Evolutionary conservation across 2,888 invertebrate genomes (phyloP), one percentile per base, ranked within the genome.

Genomic region (Sphinx pinastri): DNA sequence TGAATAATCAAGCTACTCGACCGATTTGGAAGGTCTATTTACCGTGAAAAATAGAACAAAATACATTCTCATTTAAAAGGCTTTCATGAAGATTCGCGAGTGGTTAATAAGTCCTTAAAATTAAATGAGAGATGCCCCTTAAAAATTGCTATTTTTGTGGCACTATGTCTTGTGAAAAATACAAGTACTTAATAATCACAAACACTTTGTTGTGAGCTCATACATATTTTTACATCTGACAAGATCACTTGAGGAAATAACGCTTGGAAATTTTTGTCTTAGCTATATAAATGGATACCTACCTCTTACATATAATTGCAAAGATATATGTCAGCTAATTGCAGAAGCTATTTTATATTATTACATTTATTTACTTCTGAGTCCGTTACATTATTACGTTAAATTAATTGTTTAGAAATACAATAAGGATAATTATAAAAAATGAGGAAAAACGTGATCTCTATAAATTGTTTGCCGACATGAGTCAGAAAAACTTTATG

Each of bases 401-500:
- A 54, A 54, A 54, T 16, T 7, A 16, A 45, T n/a, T 45, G 13
- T 58, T 13, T 7, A 59, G 13, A 38, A 16, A 45, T 45, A 60
- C 38, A 38, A 45, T 63, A 13, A 45, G 45, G 14, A 60, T 69
- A 57, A 54, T 66, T 38, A n/a, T 63, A 45, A 69, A 63, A 38
- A 66, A 57, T 49, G 49, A 67, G 66, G 70, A 70, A 70, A 69
- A 54, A 69, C 47, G 19, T 60, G 55, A 63, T 66, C 14, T 16
- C 45, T 66, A 16, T 51, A 67, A 52, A 67, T 55, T 70, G 70
- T 70, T 67, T 67, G 55, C 74, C 73, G 82, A 80, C 80, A 82
- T 92, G 91, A 92, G 79, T 93, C 92, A 93, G 84, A 84, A 84
- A 82, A 85, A 81, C 82, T 82, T 81, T 79, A 80, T 81, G 85